Percentiles rank a stretch among this genome's conserved stretches.
Conservation (phyloP, 2,888 invertebrate genomes). For the Zygogramma bicolorata region DNA sequence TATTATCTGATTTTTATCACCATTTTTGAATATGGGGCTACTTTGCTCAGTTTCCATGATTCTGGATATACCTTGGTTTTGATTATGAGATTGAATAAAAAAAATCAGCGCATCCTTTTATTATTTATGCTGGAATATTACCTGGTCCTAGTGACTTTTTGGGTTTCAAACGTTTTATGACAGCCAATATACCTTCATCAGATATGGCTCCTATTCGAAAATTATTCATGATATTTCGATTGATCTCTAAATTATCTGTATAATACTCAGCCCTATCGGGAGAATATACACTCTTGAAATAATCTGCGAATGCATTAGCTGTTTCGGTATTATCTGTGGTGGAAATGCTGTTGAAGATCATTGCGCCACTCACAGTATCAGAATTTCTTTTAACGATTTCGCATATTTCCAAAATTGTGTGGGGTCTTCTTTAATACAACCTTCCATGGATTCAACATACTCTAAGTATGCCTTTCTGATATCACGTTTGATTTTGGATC, state of each 20-base stretch:
- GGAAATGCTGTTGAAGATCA: conserved; percentile 7
- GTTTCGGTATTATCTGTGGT: no score
- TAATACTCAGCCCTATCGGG: background rate
- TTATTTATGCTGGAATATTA: background rate
- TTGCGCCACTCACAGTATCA: conserved; percentile 13
- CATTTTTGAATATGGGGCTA: conserved; percentile 4
- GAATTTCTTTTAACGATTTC: conserved; percentile 1
- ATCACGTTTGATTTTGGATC: no score
- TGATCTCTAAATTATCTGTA: conserved; percentile 9
- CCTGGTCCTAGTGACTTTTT: no score
- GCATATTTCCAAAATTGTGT: conserved; percentile 13
- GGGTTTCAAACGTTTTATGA: background rate
- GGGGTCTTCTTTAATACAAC: background rate
- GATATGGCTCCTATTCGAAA: no score
- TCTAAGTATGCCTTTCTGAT: no score
- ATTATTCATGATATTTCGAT: no score
- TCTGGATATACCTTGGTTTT: background rate
- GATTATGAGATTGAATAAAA: conserved; percentile 3
- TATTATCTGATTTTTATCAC: no score
- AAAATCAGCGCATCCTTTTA: conserved; percentile 12
- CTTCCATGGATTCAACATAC: conserved; percentile 1
- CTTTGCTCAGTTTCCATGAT: background rate
- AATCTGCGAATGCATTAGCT: no score
- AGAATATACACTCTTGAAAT: conserved; percentile 9
- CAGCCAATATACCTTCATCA: conserved; percentile 8